Conservation (phyloP, 2,113 vertebrate genomes). For the Entosphenus tridentatus region DNA sequence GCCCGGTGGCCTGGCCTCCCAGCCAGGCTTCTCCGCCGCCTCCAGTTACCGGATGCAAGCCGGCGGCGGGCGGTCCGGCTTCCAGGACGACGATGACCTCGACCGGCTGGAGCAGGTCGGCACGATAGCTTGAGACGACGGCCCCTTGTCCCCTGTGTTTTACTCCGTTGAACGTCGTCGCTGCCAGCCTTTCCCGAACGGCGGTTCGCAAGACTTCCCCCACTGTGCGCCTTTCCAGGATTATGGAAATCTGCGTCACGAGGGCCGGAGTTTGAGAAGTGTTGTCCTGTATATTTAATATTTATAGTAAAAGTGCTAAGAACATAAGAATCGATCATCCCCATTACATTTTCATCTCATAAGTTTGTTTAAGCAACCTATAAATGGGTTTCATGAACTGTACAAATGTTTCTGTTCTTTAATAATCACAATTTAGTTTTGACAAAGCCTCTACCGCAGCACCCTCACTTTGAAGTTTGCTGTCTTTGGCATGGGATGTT, state of each 20-base stretch:
- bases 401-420: background rate
- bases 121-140: rapidly evolving
- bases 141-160: background rate
- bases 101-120: constrained; percentile 68
- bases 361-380: too few relatives aligned
- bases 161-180: background rate
- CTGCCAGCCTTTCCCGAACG: background rate
- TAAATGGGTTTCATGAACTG: background rate
- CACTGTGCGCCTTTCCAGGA: background rate
- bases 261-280: too few relatives aligned
- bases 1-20: constrained; percentile 38
- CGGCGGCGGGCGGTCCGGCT: constrained; percentile 36
- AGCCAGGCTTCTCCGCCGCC: constrained; percentile 35
- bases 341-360: too few relatives aligned
- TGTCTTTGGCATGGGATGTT: too few relatives aligned
- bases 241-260: background rate
- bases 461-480: too few relatives aligned
- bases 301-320: too few relatives aligned
- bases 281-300: too few relatives aligned
- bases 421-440: background rate
- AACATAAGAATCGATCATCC: too few relatives aligned
- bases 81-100: constrained; percentile 68
- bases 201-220: background rate
- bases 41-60: constrained; percentile 11
- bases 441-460: background rate